Percentiles rank a stretch among this genome's conserved stretches.
Evolutionary conservation across 1,140 invertebrate species (phyloP).

Genomic region (Bacillus rossius): DNA sequence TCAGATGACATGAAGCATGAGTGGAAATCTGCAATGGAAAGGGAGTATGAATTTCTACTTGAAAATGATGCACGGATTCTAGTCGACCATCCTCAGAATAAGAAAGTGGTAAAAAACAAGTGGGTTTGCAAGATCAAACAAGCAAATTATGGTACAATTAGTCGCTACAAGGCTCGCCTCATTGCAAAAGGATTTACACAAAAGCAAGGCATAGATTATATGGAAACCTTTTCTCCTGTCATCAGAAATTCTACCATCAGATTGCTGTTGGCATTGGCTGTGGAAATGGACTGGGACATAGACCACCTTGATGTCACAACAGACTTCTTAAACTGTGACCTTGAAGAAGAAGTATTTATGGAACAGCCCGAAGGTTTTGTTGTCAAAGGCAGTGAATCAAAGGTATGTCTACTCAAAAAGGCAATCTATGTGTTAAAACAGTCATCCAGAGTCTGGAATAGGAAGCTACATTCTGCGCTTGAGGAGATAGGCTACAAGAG

Average conservation of each 20-base stretch:
- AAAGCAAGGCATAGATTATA: constrained; percentile 27
- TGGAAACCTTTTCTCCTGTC: constrained; percentile 34
- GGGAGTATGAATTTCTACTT: too few relatives aligned
- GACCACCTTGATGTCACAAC: constrained; percentile 34
- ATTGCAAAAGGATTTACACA: constrained; percentile 28
- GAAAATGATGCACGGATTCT: too few relatives aligned
- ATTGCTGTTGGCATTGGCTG: constrained; percentile 22
- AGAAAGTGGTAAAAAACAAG: too few relatives aligned
- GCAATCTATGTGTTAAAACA: constrained; percentile 43
- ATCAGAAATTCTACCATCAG: constrained; percentile 27
- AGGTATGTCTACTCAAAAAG: constrained; percentile 35
- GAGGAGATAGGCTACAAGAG: too few relatives aligned
- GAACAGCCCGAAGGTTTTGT: constrained; percentile 38
- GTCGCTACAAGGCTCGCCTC: constrained; percentile 30
- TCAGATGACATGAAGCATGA: too few relatives aligned
- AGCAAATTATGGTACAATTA: neutral
- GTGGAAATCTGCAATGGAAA: too few relatives aligned
- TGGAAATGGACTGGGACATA: constrained; percentile 25
- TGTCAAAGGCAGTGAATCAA: constrained; percentile 19
- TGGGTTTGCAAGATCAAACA: too few relatives aligned
- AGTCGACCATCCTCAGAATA: too few relatives aligned
- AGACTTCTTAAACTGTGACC: constrained; percentile 39
- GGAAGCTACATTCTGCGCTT: constrained; percentile 18
- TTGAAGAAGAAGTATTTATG: constrained; percentile 42
- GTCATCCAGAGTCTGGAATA: constrained; percentile 38